Percentiles rank a stretch among this genome's conserved stretches.
Evolutionary conservation across 2,888 invertebrate species (phyloP).

Genomic region (Pachydiplax longipennis): DNA sequence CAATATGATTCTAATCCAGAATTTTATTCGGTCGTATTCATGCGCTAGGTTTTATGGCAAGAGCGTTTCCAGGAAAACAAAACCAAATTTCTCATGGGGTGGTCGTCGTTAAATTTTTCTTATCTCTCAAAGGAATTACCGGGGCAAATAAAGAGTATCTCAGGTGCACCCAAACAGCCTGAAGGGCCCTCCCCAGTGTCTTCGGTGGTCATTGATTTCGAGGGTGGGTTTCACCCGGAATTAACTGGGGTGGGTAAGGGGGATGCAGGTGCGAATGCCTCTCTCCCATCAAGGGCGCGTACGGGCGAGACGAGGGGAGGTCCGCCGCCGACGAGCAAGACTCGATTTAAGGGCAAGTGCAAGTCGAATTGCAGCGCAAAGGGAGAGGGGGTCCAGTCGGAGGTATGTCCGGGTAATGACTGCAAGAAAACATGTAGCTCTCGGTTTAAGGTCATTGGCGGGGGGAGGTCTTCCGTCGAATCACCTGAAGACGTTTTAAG

Average conservation of each 20-base stretch:
- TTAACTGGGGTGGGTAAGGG: not conserved
- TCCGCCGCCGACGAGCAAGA: constrained; percentile 15
- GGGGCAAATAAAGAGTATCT: no score
- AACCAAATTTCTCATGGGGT: no score
- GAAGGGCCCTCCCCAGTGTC: not conserved
- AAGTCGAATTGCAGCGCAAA: constrained; percentile 26
- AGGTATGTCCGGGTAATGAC: constrained; percentile 16
- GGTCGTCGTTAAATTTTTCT: no score
- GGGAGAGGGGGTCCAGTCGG: not conserved
- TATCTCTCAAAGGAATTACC: no score
- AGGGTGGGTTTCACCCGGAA: not conserved
- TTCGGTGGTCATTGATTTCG: not conserved
- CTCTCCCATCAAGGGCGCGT: not conserved
- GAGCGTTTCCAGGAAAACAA: no score
- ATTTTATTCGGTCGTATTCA: no score
- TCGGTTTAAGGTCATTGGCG: constrained; percentile 25
- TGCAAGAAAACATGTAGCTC: not conserved
- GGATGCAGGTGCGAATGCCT: constrained; percentile 35
- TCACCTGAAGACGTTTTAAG: constrained; percentile 32
- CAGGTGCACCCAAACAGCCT: not conserved
- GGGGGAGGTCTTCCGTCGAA: not conserved
- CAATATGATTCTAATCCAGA: no score
- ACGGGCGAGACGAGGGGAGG: not conserved
- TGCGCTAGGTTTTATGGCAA: no score
- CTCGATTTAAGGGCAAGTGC: constrained; percentile 37